Evolutionary conservation across 2,113 vertebrate species (phyloP).

Genomic region (Puffinus mauretanicus): DNA sequence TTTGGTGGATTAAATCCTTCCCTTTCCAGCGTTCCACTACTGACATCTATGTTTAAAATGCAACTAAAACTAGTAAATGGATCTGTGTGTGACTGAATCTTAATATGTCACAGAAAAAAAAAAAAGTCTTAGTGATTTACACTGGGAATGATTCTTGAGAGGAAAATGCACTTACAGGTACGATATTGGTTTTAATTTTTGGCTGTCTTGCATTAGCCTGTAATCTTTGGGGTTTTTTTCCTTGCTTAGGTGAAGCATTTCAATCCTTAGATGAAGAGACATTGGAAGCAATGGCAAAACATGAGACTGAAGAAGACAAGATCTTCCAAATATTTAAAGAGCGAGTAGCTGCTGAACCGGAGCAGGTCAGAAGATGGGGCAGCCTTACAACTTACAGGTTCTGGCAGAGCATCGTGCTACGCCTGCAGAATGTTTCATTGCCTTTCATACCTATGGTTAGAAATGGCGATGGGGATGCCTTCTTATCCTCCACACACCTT

Average conservation of each 20-base stretch:
- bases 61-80: not conserved
- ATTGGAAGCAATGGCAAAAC: conserved; percentile 88
- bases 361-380: conserved; percentile 81
- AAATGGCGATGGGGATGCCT: not conserved
- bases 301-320: conserved; percentile 86
- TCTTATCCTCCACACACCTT: not conserved
- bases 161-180: not conserved
- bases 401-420: not conserved
- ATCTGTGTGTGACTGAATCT: not conserved
- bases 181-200: not conserved
- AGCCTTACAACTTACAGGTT: not conserved
- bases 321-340: conserved; percentile 87
- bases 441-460: not conserved
- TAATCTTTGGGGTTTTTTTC: not conserved
- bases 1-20: not conserved
- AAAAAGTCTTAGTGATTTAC: not conserved
- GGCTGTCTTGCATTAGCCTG: not conserved
- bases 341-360: conserved; percentile 81
- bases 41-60: not conserved
- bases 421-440: not conserved
- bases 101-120: not conserved
- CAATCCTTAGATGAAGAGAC: conserved; percentile 76
- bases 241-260: conserved; percentile 44
- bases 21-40: not conserved
- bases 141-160: not conserved